These are phyloP conservation scores for Pherbina coryleti DNA, from an alignment of 2,888 invertebrate genomes.

Conservation along the genomic window DNA sequence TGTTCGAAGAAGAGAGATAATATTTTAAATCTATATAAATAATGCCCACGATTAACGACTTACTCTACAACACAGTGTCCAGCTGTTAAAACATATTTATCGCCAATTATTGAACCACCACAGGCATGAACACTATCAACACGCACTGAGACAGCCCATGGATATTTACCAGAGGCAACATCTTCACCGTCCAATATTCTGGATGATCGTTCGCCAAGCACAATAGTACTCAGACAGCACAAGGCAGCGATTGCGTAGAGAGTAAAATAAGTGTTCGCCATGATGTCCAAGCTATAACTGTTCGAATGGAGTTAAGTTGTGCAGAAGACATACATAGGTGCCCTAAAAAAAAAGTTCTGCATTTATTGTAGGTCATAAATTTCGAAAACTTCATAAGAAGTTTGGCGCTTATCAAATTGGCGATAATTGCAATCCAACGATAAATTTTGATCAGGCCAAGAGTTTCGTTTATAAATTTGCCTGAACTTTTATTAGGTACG, in stretches of 20 bases:
- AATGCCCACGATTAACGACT: slow-evolving; percentile 41
- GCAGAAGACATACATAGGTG: background rate
- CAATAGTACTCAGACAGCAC: slow-evolving; percentile 22
- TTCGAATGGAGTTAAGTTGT: background rate
- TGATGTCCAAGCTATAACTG: slow-evolving; percentile 47
- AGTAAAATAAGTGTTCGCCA: slow-evolving; percentile 54
- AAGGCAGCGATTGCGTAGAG: slow-evolving; percentile 37
- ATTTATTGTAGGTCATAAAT: too few relatives aligned
- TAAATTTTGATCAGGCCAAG: too few relatives aligned
- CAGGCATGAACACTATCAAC: slow-evolving; percentile 57
- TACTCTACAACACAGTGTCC: slow-evolving; percentile 58
- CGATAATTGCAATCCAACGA: too few relatives aligned
- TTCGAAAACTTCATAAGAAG: too few relatives aligned
- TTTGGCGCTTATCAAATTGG: too few relatives aligned
- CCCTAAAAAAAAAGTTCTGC: too few relatives aligned
- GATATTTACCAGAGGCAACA: slow-evolving; percentile 60
- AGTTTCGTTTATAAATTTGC: too few relatives aligned
- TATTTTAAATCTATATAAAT: slow-evolving; percentile 33
- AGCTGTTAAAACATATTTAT: slow-evolving; percentile 55
- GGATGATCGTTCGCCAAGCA: slow-evolving; percentile 36
- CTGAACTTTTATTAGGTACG: too few relatives aligned
- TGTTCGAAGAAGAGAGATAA: slow-evolving; percentile 39
- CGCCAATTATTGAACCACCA: slow-evolving; percentile 55
- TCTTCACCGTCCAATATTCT: slow-evolving; percentile 62
- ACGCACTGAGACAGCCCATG: slow-evolving; percentile 65